Conservation (phyloP, 1,140 invertebrate genomes). For the Drosophila melanica region DNA sequence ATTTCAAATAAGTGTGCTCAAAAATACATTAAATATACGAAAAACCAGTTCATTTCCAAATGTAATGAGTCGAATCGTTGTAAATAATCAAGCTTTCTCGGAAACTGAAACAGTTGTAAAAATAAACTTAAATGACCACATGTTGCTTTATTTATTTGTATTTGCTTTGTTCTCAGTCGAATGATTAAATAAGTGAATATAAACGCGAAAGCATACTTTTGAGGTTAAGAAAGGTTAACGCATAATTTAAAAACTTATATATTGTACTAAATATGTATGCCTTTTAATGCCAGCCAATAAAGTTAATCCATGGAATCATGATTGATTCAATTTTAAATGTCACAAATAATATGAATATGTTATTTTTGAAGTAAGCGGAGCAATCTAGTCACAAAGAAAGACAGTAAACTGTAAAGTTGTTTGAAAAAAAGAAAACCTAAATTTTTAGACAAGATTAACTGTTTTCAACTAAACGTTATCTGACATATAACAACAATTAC, state of each 20-base stretch:
- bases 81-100: constrained; percentile 10
- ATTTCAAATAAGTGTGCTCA: not conserved
- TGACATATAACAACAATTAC: not conserved
- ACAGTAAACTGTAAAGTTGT: not conserved
- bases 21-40: not conserved
- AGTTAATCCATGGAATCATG: too few species aligned
- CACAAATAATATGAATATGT: not conserved
- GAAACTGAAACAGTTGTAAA: constrained; percentile 39
- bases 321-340: not conserved
- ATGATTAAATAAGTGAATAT: not conserved
- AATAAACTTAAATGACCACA: constrained; percentile 29
- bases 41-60: constrained; percentile 27
- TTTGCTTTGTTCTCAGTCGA: constrained; percentile 4
- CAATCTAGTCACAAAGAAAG: not conserved
- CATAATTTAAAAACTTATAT: not conserved
- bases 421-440: not conserved
- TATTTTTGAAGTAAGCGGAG: not conserved
- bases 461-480: not conserved
- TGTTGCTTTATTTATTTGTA: not conserved
- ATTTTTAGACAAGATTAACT: not conserved
- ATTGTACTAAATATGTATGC: too few species aligned
- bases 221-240: not conserved
- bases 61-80: constrained; percentile 11
- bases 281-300: too few species aligned
- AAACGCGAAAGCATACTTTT: not conserved